Evolutionary conservation across 1,140 invertebrate species (phyloP).

Genomic region (Andricus grossulariae): DNA sequence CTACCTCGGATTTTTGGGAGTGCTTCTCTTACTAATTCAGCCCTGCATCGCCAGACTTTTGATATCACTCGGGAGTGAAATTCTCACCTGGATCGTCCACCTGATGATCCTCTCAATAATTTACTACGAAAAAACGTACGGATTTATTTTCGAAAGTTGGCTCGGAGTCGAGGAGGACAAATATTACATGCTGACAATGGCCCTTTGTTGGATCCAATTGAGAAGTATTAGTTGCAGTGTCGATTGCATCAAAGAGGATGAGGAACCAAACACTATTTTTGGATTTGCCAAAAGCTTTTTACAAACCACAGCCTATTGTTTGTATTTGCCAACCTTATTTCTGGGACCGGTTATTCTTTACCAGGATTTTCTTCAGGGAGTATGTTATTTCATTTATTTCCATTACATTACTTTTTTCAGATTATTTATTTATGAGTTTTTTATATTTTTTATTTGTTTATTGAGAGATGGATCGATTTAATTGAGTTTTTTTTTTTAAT

Average conservation of each 20-base stretch:
- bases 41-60: constrained; percentile 68
- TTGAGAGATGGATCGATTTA: too few species aligned
- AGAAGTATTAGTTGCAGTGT: constrained; percentile 77
- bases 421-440: too few species aligned
- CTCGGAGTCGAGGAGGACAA: constrained; percentile 59
- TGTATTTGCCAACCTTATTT: constrained; percentile 88
- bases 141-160: constrained; percentile 59
- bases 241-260: constrained; percentile 66
- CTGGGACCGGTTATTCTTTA: constrained; percentile 88
- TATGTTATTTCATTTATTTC: constrained; percentile 63
- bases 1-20: constrained; percentile 61
- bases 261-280: constrained; percentile 50
- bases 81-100: constrained; percentile 66
- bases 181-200: constrained; percentile 70
- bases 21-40: constrained; percentile 64
- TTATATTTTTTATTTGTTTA: too few species aligned
- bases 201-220: constrained; percentile 77
- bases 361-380: constrained; percentile 79
- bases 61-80: constrained; percentile 60
- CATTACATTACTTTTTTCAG: constrained; percentile 20
- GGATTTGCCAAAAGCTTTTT: constrained; percentile 66
- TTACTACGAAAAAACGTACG: constrained; percentile 63
- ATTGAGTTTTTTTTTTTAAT: too few species aligned
- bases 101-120: constrained; percentile 64
- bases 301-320: constrained; percentile 81